Conservation (phyloP, 2,888 invertebrate species). For the Colletes collaris region DNA sequence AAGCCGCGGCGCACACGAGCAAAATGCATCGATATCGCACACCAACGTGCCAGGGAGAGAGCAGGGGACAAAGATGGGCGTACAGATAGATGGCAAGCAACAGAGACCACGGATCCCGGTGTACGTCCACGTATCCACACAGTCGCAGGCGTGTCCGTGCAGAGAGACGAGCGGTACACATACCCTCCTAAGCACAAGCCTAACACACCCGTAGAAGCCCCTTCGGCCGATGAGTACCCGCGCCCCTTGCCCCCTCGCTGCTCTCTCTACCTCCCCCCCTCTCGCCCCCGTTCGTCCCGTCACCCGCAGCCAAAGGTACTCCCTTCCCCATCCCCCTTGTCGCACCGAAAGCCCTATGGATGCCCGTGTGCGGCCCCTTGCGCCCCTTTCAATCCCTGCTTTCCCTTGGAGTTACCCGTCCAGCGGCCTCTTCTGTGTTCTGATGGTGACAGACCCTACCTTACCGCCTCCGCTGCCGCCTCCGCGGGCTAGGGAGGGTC, state of each 20-base stretch:
- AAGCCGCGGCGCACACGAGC: conserved; percentile 38
- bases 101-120: conserved; percentile 56
- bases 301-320: conserved; percentile 76
- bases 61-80: conserved; percentile 47
- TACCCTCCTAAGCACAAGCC: conserved; percentile 73
- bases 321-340: conserved; percentile 82
- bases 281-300: conserved; percentile 35
- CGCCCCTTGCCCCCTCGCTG: conserved; percentile 73
- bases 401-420: conserved; percentile 83
- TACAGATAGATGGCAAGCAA: conserved; percentile 52
- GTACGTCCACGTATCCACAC: conserved; percentile 51
- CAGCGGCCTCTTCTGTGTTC: conserved; percentile 82
- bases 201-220: conserved; percentile 77
- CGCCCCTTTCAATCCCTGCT: conserved; percentile 82
- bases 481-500: conserved; percentile 78
- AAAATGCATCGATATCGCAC: conserved; percentile 60
- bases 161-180: conserved; percentile 55
- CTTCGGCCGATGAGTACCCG: conserved; percentile 77
- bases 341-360: conserved; percentile 80
- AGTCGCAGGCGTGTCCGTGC: conserved; percentile 39
- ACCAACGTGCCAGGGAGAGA: conserved; percentile 37
- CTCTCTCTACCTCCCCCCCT: conserved; percentile 83
- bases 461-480: conserved; percentile 71
- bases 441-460: conserved; percentile 83
- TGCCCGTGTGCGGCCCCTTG: conserved; percentile 83